phyloP scores from a whole-genome alignment of 2,888 invertebrate species.

The Ormyrus thymus region DNA sequence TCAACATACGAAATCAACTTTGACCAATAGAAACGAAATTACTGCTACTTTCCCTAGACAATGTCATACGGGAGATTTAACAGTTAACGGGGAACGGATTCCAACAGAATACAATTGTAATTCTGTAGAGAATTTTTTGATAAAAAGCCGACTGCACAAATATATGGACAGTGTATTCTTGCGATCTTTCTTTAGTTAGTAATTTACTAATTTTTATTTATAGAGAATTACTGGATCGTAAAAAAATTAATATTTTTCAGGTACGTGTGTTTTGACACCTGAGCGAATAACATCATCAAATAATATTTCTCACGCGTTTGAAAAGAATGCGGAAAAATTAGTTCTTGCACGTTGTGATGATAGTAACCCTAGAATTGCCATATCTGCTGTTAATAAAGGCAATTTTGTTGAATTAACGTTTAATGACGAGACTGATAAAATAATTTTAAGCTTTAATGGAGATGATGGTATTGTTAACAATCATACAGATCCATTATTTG shows the following conservation, averaged over 20 bases:
- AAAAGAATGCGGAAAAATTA: constrained; percentile 63
- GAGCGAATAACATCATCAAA: constrained; percentile 64
- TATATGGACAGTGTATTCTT: constrained; percentile 67
- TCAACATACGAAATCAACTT: constrained; percentile 54
- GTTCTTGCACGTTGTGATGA: constrained; percentile 69
- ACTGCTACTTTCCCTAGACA: constrained; percentile 67
- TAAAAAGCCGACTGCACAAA: constrained; percentile 68
- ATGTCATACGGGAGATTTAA: constrained; percentile 62
- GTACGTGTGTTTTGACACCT: constrained; percentile 67
- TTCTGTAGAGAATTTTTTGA: constrained; percentile 66
- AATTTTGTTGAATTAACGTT: constrained; percentile 64
- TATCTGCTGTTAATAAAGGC: constrained; percentile 62
- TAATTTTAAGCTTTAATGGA: constrained; percentile 64
- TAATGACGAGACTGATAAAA: constrained; percentile 66
- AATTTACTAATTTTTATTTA: constrained; percentile 21
- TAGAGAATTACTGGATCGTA: constrained; percentile 12
- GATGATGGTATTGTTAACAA: constrained; percentile 66
- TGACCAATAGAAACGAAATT: constrained; percentile 55
- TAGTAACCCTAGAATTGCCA: constrained; percentile 67
- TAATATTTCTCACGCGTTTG: constrained; percentile 63
- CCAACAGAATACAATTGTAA: constrained; percentile 62
- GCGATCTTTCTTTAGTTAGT: constrained; percentile 67
- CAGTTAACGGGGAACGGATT: constrained; percentile 63
- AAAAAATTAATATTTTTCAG: constrained; percentile 56
- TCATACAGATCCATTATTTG: constrained; percentile 62